Evolutionary conservation across 2,888 invertebrate genomes (phyloP), one percentile per base, ranked within the genome.

Genomic region (Spodoptera picta): DNA sequence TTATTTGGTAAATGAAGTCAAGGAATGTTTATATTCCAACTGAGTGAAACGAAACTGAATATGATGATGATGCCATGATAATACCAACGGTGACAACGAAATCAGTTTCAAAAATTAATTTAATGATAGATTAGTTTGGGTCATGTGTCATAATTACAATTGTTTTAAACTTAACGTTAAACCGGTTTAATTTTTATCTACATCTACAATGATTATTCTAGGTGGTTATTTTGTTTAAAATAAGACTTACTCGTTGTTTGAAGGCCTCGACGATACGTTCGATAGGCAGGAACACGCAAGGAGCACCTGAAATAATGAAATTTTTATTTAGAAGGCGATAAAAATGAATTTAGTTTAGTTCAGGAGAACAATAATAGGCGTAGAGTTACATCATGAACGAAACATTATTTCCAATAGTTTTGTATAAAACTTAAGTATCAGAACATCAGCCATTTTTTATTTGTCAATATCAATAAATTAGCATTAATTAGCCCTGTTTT

Each of bases 201-300:
- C 58, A 58, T 14, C 36, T 58, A 58, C 58, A 51, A 19, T 48
- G 19, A 11, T 31, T 36, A 36, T 45, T 53, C 27, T 3, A 27
- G 5, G 45, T 14, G 19, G 42, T 9, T 42, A 11, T 46, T 46
- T 46, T 19, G 46, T 24, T 47, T 47, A 24, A 7, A 12, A 36
- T 50, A 3, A 49, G 60, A 85, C 91, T 90, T 84, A 91, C 92
- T 92, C 92, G 76, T 87, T 87, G 62, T 84, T 87, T 65, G 90
- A 85, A 12, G 92, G 92, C 47, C 83, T 83, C 14, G 91, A 82
- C 9, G 87, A 81, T 4, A 86, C 89, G 58, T 88, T 87, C 12
- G n/a, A n/a, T n/a, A 86, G 62, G 6, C 86, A 66, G 41, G 79
- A 80, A 64, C 82, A 84, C 3, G 84, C 78, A 7, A 86, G 48